Percentiles rank a stretch among this genome's conserved stretches.
phyloP scores from a whole-genome alignment of 2,113 vertebrate genomes.

The Pygoscelis antarcticus region DNA sequence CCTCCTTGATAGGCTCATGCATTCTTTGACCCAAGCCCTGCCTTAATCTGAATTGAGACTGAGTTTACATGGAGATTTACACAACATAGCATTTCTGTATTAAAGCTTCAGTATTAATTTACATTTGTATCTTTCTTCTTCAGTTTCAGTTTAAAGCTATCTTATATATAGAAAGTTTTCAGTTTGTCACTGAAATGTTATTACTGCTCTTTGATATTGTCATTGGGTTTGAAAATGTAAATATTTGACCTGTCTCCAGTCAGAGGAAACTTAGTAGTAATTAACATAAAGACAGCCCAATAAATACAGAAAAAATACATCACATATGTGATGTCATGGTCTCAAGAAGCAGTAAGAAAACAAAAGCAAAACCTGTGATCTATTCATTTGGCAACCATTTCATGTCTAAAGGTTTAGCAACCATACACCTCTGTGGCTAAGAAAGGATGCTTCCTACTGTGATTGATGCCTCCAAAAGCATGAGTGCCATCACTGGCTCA shows the following conservation, averaged over 20 bases:
- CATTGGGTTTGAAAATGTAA: background rate
- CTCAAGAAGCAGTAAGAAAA: background rate
- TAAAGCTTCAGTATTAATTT: background rate
- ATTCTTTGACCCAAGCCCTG: background rate
- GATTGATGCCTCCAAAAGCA: background rate
- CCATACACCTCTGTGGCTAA: background rate
- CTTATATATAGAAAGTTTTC: background rate
- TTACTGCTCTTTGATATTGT: background rate
- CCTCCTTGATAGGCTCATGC: background rate
- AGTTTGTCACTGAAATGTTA: background rate
- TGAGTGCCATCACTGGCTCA: background rate
- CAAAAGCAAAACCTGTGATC: background rate
- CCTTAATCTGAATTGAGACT: background rate
- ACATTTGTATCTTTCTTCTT: background rate
- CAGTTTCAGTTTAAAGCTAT: background rate
- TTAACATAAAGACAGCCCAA: background rate
- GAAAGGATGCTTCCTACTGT: background rate
- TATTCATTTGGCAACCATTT: background rate
- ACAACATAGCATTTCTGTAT: background rate
- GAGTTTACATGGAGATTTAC: background rate
- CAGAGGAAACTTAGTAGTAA: background rate
- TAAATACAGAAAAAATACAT: background rate
- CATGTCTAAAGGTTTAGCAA: rapidly evolving
- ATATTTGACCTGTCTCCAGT: background rate
- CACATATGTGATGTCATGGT: background rate